These are phyloP conservation scores for Aurelia sp. DNA, from an alignment of 30 jellyfish, hydroid and myxozoan genomes.

Conservation along the genomic window DNA sequence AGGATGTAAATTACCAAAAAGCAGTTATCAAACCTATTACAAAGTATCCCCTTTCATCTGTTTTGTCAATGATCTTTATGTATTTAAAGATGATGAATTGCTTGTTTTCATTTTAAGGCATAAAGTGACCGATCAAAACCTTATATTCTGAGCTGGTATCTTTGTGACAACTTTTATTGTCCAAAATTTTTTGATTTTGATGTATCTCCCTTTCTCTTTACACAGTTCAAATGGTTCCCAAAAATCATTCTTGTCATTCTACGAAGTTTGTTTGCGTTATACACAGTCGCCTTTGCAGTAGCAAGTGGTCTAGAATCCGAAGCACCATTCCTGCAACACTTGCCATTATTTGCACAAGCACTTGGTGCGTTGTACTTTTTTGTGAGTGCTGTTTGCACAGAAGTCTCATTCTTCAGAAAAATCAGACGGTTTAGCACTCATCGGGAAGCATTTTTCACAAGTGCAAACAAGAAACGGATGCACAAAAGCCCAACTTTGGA, in stretches of 20 bases:
- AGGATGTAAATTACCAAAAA: too few species aligned
- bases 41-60: too few species aligned
- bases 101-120: too few species aligned
- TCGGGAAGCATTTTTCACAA: slow-evolving; percentile 58
- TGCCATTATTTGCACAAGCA: slow-evolving; percentile 61
- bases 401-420: slow-evolving; percentile 67
- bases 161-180: too few species aligned
- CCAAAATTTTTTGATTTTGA: too few species aligned
- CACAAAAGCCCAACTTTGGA: slow-evolving; percentile 65
- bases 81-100: too few species aligned
- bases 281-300: slow-evolving; percentile 75
- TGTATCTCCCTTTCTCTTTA: too few species aligned
- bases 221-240: slow-evolving; percentile 60
- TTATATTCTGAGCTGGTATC: too few species aligned
- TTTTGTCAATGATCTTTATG: too few species aligned
- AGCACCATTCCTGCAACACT: slow-evolving; percentile 19
- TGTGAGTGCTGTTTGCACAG: slow-evolving; percentile 66
- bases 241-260: slow-evolving; percentile 45
- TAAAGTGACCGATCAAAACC: too few species aligned
- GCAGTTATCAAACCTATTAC: too few species aligned
- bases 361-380: slow-evolving; percentile 57
- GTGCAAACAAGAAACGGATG: slow-evolving; percentile 30
- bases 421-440: slow-evolving; percentile 66
- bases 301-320: slow-evolving; percentile 52
- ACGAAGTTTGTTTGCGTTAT: slow-evolving; percentile 57